These are phyloP conservation scores for Drosophila tani DNA, from an alignment of 1,140 invertebrate species.

Conservation along the genomic window DNA sequence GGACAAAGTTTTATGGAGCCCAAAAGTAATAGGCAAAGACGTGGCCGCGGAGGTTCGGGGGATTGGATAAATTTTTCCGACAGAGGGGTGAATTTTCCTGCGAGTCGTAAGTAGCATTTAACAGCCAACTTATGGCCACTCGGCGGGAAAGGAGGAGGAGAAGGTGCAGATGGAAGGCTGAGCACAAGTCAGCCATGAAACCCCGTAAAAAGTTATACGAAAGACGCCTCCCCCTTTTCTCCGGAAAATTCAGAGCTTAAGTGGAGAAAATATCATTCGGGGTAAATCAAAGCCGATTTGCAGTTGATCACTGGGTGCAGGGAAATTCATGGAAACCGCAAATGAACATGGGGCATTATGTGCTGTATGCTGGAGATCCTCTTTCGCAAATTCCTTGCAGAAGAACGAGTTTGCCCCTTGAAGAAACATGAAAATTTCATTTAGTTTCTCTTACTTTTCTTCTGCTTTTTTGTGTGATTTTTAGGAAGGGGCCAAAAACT, in stretches of 20 bases:
- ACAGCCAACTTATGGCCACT: slow-evolving; percentile 78
- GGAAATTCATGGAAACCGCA: slow-evolving; percentile 1
- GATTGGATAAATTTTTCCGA: slow-evolving; percentile 25
- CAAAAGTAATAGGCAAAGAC: slow-evolving; percentile 79
- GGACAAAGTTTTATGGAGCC: slow-evolving; percentile 79
- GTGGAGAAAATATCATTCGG: slow-evolving; percentile 32
- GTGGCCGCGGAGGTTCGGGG: not conserved
- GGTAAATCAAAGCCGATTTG: slow-evolving; percentile 43
- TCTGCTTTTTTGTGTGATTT: slow-evolving; percentile 8
- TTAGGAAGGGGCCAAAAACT: slow-evolving; percentile 28
- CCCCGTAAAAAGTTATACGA: slow-evolving; percentile 55
- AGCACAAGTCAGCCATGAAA: slow-evolving; percentile 63
- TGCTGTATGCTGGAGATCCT: slow-evolving; percentile 13
- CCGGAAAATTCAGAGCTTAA: not conserved
- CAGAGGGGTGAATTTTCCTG: slow-evolving; percentile 43
- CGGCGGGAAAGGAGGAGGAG: slow-evolving; percentile 32
- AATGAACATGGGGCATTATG: slow-evolving; percentile 10
- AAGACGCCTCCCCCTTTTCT: not conserved
- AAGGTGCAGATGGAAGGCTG: slow-evolving; percentile 1
- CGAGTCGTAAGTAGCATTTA: slow-evolving; percentile 78
- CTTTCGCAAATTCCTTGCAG: not conserved
- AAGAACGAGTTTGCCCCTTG: slow-evolving; percentile 9
- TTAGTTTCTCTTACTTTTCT: slow-evolving; percentile 54
- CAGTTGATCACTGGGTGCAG: slow-evolving; percentile 12
- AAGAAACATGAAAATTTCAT: slow-evolving; percentile 57